Evolutionary conservation across 2,797 vertebrate genomes (phyloP), one percentile per base, ranked within the genome.

Genomic region (Paguma larvata): DNA sequence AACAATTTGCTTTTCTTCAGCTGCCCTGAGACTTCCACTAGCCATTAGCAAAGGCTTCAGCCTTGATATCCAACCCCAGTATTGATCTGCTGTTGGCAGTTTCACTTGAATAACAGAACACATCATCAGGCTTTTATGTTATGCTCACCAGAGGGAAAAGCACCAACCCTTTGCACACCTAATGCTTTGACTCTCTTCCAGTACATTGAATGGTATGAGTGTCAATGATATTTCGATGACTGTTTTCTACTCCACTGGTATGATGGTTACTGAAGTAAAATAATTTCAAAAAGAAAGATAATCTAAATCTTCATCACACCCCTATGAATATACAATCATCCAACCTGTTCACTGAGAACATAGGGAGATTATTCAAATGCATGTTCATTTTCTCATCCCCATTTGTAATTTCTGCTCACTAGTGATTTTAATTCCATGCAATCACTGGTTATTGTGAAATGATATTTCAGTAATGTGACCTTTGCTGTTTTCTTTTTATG

Each of bases 381-480:
- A 46, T 10, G 77, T 38, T 44, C 3, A 91, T 94, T 97, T 95
- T 1, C 4, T 84, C 46, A 3, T 12, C 53, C 3, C 21, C 41
- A 15, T 86, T 78, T 91, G 23, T 34, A 82, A 38, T 94, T 88
- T 79, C 32, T 89, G 46, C 56, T 92, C 84, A 56, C 25, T 46
- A 94, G 34, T 67, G 70, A 77, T 90, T 95, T 97, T 91, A 95
- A 70, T 89, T 92, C 72, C 44, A 83, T 86, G 53, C 21, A 97
- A 88, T 94, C 68, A 65, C 65, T 93, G 79, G 8, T 84, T 89
- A 90, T 83, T 97, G 30, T 95, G 92, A 97, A 97, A 51, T 92
- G 27, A 48, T 63, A 95, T 94, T 97, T 97, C n/a, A 92, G 53
- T 85, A 91, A 91, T 94, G 79, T 91, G 85, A 91, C 73, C 63